Evolutionary conservation across 2,797 vertebrate genomes (phyloP).

Genomic region (Macropodus opercularis): DNA sequence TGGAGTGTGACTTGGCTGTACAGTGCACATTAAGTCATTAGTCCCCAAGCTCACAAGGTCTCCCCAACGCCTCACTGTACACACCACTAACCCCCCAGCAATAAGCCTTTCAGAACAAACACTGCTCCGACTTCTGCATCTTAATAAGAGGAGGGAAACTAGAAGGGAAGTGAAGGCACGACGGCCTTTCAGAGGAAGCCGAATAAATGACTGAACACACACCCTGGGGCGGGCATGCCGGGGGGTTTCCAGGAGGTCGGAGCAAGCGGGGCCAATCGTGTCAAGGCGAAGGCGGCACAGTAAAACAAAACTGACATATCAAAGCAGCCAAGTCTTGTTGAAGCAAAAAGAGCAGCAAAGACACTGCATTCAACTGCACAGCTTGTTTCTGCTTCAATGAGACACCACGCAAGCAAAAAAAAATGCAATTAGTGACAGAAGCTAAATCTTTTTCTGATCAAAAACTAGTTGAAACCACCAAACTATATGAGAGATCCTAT

Average conservation of each 20-base stretch:
- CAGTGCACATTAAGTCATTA: conserved; percentile 69
- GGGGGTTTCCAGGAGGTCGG: conserved; percentile 77
- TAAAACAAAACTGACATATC: conserved; percentile 81
- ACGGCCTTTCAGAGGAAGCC: conserved; percentile 77
- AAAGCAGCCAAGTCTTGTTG: conserved; percentile 73
- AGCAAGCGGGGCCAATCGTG: conserved; percentile 70
- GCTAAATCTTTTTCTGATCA: conserved; percentile 57
- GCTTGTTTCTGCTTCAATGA: conserved; percentile 74
- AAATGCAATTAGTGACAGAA: conserved; percentile 76
- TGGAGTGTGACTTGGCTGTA: conserved; percentile 46
- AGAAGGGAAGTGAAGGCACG: conserved; percentile 77
- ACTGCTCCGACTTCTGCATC: conserved; percentile 70
- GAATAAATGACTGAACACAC: conserved; percentile 81
- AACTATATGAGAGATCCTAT: conserved; percentile 41
- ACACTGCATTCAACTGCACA: conserved; percentile 65
- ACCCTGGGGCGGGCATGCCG: conserved; percentile 74
- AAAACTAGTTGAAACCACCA: conserved; percentile 44
- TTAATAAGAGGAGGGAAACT: conserved; percentile 78
- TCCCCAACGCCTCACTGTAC: conserved; percentile 65
- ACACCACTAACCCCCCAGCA: conserved; percentile 57
- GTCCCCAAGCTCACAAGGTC: conserved; percentile 48
- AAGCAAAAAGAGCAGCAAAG: conserved; percentile 69
- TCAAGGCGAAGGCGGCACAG: conserved; percentile 78
- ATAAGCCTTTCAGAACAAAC: conserved; percentile 69
- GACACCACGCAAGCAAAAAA: conserved; percentile 74